phyloP scores from a whole-genome alignment of 2,113 vertebrate genomes.

The Piliocolobus tephrosceles region DNA sequence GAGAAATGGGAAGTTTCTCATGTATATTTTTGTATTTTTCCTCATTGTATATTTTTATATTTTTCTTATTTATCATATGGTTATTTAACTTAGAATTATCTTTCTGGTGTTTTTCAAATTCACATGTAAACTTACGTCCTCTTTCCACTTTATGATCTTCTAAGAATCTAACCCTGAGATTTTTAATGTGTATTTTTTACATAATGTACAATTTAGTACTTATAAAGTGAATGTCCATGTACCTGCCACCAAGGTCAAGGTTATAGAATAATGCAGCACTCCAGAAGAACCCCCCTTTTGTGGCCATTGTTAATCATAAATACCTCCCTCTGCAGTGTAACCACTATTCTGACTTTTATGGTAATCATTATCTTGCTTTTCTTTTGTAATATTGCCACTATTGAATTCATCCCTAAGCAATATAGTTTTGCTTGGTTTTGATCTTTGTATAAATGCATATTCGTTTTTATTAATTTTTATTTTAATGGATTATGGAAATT shows the following conservation, averaged over 20 bases:
- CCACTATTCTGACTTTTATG: not conserved
- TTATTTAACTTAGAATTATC: constrained; percentile 20
- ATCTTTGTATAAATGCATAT: not conserved
- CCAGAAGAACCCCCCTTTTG: not conserved
- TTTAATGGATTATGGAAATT: constrained; percentile 18
- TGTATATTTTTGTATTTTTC: not conserved
- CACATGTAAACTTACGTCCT: not conserved
- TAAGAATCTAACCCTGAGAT: not conserved
- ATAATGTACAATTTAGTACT: not conserved
- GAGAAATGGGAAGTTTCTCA: not conserved
- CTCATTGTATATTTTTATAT: not conserved
- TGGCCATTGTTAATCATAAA: not conserved
- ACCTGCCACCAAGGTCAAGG: not conserved
- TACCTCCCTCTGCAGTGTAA: not conserved
- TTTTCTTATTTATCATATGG: not conserved
- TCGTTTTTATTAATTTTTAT: constrained; percentile 36
- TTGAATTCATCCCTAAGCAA: not conserved
- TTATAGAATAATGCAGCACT: not conserved
- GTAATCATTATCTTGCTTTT: not conserved
- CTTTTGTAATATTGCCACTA: not conserved
- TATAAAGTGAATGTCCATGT: not conserved
- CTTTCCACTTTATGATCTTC: not conserved
- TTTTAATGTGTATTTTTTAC: constrained; percentile 35
- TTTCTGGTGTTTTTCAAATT: constrained; percentile 8
- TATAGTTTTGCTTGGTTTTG: constrained; percentile 16